These are phyloP conservation scores for Vanessa cardui DNA, from an alignment of 2,888 invertebrate genomes.

Conservation along the genomic window DNA sequence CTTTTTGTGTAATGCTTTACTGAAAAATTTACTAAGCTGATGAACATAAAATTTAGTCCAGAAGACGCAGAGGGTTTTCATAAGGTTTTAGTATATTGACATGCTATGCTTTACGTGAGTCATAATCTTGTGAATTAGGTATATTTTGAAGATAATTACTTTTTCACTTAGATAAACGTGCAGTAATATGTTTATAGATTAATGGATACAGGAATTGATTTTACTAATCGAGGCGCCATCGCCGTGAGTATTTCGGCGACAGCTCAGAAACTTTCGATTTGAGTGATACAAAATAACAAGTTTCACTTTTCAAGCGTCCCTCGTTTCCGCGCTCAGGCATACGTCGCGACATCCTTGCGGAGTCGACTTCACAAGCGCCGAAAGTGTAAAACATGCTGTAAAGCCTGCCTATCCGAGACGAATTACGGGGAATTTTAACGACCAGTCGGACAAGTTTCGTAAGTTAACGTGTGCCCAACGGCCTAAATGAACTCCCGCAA, in stretches of 20 bases:
- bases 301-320: slow-evolving; percentile 24
- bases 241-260: background rate
- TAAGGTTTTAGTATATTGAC: no score
- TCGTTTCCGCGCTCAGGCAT: background rate
- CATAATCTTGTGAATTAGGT: no score
- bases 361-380: slow-evolving; percentile 41
- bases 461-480: slow-evolving; percentile 54
- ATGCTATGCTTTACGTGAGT: no score
- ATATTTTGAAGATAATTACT: no score
- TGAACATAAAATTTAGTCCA: no score
- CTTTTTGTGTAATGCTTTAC: no score
- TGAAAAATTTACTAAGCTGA: no score
- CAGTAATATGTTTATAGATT: no score
- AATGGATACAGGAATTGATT: background rate
- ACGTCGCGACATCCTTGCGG: slow-evolving; percentile 3
- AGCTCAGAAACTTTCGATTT: background rate
- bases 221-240: background rate
- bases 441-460: slow-evolving; percentile 64
- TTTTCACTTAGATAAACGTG: no score
- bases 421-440: slow-evolving; percentile 71
- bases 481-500: slow-evolving; percentile 54
- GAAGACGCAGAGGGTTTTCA: no score
- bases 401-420: slow-evolving; percentile 56
- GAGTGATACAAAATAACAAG: slow-evolving; percentile 5
- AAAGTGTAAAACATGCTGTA: slow-evolving; percentile 55